These are phyloP conservation scores for Theonella swinhoei DNA, from an alignment of 37 sponge, comb jelly and placozoan genomes.

Conservation along the genomic window DNA sequence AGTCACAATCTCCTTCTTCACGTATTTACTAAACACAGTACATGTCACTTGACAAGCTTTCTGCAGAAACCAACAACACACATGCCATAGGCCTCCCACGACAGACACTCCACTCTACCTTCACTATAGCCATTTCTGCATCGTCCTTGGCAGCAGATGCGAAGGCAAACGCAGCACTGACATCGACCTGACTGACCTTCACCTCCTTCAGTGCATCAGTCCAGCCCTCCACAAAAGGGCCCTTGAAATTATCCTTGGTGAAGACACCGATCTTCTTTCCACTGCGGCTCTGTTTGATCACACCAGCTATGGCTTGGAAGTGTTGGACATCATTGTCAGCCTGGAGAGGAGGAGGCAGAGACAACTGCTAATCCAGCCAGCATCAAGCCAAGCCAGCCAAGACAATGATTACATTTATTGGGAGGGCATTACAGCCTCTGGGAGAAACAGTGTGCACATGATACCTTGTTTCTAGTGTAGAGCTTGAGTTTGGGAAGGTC, in stretches of 20 bases:
- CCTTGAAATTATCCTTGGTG: conserved; percentile 79
- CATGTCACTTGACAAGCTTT: conserved; percentile 88
- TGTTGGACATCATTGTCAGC: conserved; percentile 42
- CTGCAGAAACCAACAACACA: not conserved
- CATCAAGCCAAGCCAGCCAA: too few relatives aligned
- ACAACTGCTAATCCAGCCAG: not conserved
- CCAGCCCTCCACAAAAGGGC: conserved; percentile 82
- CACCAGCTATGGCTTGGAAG: conserved; percentile 40
- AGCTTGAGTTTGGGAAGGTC: conserved; percentile 65
- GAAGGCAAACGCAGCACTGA: conserved; percentile 82
- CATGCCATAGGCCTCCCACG: not conserved
- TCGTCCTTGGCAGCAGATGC: conserved; percentile 86
- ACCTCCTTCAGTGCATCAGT: conserved; percentile 22
- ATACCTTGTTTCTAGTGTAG: conserved; percentile 72
- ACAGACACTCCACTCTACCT: conserved; percentile 39
- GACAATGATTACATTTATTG: too few relatives aligned
- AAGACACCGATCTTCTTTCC: conserved; percentile 83
- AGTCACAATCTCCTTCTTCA: conserved; percentile 89
- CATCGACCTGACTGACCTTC: conserved; percentile 72
- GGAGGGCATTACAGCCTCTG: not conserved
- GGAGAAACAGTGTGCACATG: not conserved
- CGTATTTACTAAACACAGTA: conserved; percentile 89
- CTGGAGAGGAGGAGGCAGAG: not conserved
- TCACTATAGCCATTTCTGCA: conserved; percentile 69
- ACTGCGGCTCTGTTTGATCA: conserved; percentile 54